phyloP scores from a whole-genome alignment of 2,113 vertebrate species.

The Heterotis niloticus region DNA sequence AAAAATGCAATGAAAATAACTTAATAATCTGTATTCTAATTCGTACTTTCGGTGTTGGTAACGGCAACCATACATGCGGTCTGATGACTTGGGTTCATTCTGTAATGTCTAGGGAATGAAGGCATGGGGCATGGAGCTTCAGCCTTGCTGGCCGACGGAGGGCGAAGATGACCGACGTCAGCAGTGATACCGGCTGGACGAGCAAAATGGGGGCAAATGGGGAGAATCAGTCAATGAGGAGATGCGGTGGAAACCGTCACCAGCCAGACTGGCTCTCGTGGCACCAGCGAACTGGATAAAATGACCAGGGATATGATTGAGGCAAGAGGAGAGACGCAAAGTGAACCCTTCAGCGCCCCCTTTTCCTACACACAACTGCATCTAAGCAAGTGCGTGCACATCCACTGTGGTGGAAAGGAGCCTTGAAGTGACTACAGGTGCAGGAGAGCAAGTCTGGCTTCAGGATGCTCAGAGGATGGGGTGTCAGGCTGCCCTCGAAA shows the following conservation, averaged over 20 bases:
- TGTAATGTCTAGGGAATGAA: too few species aligned
- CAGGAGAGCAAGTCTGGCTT: not conserved
- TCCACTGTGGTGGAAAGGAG: not conserved
- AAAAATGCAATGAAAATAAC: too few species aligned
- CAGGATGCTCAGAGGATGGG: not conserved
- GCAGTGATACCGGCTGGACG: slow-evolving; percentile 39
- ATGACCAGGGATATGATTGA: too few species aligned
- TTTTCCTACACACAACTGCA: too few species aligned
- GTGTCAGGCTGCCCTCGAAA: not conserved
- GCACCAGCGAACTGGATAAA: too few species aligned
- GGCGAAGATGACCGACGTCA: slow-evolving; percentile 96
- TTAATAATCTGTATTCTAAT: too few species aligned
- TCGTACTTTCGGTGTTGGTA: too few species aligned
- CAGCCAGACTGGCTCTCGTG: slow-evolving; percentile 41
- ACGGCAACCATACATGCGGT: too few species aligned
- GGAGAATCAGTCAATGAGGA: slow-evolving; percentile 95
- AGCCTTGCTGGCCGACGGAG: slow-evolving; percentile 81
- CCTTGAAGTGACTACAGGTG: not conserved
- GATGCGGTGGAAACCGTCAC: slow-evolving; percentile 97
- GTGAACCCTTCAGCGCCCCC: too few species aligned
- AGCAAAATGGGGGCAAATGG: slow-evolving; percentile 81
- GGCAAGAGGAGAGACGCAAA: too few species aligned
- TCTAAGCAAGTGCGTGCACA: not conserved
- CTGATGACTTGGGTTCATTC: too few species aligned
- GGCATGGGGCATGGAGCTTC: slow-evolving; percentile 71